Conservation (phyloP, 2,797 vertebrate species). For the Sebastiscus tertius region DNA sequence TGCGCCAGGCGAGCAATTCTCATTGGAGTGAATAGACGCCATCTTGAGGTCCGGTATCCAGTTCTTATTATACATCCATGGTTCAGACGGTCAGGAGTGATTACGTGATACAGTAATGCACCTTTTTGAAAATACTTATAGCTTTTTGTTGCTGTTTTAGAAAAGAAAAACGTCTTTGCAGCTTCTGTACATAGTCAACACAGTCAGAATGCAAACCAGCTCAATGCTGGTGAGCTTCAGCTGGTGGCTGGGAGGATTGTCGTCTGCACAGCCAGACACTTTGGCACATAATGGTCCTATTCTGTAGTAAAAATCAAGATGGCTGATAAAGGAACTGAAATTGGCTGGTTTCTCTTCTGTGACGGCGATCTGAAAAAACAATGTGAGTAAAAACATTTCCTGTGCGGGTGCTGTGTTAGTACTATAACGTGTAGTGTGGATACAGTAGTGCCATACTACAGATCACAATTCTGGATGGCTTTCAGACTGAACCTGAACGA, state of each 20-base stretch:
- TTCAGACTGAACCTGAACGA: not conserved
- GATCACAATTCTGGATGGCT: not conserved
- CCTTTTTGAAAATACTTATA: not conserved
- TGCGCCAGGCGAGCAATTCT: too few relatives aligned
- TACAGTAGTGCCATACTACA: not conserved
- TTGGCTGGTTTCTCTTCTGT: not conserved
- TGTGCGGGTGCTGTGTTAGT: not conserved
- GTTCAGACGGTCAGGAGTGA: not conserved
- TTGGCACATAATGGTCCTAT: not conserved
- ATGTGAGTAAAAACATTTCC: not conserved
- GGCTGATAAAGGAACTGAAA: not conserved
- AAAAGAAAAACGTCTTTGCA: not conserved
- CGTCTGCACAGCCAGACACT: not conserved
- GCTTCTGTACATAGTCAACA: constrained; percentile 10
- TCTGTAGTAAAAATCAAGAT: not conserved
- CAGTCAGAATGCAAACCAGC: not conserved
- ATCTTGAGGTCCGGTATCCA: too few relatives aligned
- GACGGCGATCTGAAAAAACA: not conserved
- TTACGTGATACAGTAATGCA: not conserved
- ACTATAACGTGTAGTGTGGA: not conserved
- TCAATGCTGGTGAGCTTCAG: not conserved
- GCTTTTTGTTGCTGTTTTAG: constrained; percentile 11
- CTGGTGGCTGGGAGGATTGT: not conserved
- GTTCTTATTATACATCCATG: too few relatives aligned
- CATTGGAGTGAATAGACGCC: too few relatives aligned